Evolutionary conservation across 2,888 invertebrate species (phyloP).

Genomic region (Coelinius sp.): DNA sequence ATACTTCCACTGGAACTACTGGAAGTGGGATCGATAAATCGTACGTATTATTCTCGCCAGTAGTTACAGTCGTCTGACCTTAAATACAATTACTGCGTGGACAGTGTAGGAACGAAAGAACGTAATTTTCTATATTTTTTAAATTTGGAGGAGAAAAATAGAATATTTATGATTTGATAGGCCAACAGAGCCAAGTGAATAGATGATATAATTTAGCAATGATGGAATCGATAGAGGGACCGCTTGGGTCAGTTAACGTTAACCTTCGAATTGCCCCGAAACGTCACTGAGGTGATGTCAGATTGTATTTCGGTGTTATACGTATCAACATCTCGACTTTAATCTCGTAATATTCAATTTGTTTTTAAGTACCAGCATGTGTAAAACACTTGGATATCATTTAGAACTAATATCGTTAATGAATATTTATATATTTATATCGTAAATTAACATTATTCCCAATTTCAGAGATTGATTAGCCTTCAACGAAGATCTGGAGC

Average conservation of each 20-base stretch:
- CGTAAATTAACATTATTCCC: constrained; percentile 38
- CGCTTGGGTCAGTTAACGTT: constrained; percentile 8
- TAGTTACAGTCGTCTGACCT: not conserved
- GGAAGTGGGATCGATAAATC: constrained; percentile 5
- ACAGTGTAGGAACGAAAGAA: not conserved
- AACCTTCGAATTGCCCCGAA: not conserved
- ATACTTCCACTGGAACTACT: constrained; percentile 1
- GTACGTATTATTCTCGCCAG: constrained; percentile 13
- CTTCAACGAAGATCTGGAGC: constrained; percentile 45
- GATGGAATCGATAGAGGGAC: constrained; percentile 1
- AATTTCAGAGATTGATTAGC: constrained; percentile 48
- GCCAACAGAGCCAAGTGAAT: not conserved
- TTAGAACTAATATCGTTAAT: not conserved
- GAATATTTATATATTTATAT: not conserved
- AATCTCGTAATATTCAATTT: not conserved
- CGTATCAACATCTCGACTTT: not conserved
- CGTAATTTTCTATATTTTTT: not conserved
- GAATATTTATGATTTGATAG: not conserved
- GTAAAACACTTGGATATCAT: not conserved
- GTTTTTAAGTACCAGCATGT: not conserved
- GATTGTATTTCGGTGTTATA: not conserved
- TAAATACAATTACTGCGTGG: not conserved
- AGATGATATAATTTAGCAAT: not conserved
- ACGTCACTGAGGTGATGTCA: constrained; percentile 15
- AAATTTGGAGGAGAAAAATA: not conserved